phyloP scores from a whole-genome alignment of 2,797 vertebrate species.

The Myiothlypis coronata region DNA sequence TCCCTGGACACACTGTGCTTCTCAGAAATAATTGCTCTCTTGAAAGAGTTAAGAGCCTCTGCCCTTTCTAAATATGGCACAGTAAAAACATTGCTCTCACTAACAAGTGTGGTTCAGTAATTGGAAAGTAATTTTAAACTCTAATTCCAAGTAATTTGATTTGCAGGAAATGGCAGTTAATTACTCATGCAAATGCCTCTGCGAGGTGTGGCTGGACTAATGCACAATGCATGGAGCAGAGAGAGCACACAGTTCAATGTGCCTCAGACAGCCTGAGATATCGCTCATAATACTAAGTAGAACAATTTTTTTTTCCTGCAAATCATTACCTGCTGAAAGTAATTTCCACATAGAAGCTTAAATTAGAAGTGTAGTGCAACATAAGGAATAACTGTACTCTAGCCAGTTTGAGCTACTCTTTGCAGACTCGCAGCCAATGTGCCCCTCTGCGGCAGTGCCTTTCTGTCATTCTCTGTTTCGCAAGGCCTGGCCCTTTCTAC shows the following conservation, averaged over 20 bases:
- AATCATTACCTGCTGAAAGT: neutral
- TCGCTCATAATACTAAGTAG: neutral
- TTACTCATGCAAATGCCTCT: conserved; percentile 31
- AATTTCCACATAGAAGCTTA: neutral
- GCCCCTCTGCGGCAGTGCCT: neutral
- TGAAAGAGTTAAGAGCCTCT: conserved; percentile 17
- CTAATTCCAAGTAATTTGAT: conserved; percentile 42
- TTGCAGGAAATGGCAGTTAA: conserved; percentile 26
- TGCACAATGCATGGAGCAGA: neutral
- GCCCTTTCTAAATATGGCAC: neutral
- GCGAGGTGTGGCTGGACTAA: conserved; percentile 1
- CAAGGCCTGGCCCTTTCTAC: neutral
- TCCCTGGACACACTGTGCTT: neutral
- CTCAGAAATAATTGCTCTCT: conserved; percentile 20
- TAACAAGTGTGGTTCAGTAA: neutral
- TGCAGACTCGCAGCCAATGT: neutral
- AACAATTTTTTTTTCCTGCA: neutral
- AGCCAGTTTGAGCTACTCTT: neutral
- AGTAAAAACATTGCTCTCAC: neutral
- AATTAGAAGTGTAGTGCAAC: neutral
- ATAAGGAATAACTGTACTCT: neutral
- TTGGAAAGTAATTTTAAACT: conserved; percentile 34
- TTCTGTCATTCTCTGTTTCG: neutral
- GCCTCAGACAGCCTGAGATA: neutral
- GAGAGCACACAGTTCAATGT: neutral